Evolutionary conservation across 1,140 invertebrate species (phyloP), one percentile per base, ranked within the genome.

Genomic region (Riptortus pedestris): DNA sequence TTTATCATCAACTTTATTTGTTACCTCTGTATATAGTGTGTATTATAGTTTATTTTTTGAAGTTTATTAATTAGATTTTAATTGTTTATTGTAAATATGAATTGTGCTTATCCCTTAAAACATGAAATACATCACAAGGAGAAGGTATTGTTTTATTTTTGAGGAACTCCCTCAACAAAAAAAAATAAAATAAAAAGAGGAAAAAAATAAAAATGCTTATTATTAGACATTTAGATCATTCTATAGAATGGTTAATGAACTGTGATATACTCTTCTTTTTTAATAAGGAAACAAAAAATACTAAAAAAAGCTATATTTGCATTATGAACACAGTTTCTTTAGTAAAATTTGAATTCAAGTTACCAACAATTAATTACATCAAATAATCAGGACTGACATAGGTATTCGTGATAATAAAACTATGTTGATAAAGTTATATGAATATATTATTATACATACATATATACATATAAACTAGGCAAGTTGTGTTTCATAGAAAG

Each of bases 331-430:
- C 63, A 57, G 63, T 64, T 64, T 64, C 63, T 51, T 28, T 63
- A 48, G 20, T 20, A 62, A 63, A 48, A 20, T 14, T 20, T 63
- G 16, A 16, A 16, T 18, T 22, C 16, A 55, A 18, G 47, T 52
- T 55, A 63, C 45, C 47, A 31, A 51, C 28, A 63, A 64, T 55
- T 38, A 64, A 26, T 38, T 28, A 14, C 26, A 31, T 33, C n/a
- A 64, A 64, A 64, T 64, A 58, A 64, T 51, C 63, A 58, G 63
- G 63, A 64, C 63, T 64, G 63, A 64, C 63, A 64, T 64, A 64
- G 63, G 58, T 58, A 64, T 64, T 64, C 63, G 63, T 64, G 63
- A 64, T 64, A 64, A 64, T 64, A 64, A 64, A 45, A 63, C 28
- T 59, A 59, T 59, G 57, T 59, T 59, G n/a, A 59, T 59, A 59